phyloP scores from a whole-genome alignment of 2,888 invertebrate genomes.

The Cancer borealis region DNA sequence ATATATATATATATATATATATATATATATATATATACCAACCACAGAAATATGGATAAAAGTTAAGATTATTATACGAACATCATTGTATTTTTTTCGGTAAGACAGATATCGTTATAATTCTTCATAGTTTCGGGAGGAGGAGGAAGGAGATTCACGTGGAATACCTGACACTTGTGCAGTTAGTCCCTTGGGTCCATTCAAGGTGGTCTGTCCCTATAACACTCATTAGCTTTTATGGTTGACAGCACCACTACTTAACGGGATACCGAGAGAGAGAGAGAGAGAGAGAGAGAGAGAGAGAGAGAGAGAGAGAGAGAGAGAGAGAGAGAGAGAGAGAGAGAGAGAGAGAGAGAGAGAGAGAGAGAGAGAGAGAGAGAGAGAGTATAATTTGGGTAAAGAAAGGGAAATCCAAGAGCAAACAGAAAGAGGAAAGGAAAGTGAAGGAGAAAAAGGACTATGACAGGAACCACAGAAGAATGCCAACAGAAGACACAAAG shows the following conservation, averaged over 20 bases:
- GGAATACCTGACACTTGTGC: too few species aligned
- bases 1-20: too few species aligned
- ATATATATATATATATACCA: too few species aligned
- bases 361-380: neutral
- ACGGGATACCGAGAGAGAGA: neutral
- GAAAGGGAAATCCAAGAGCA: slow-evolving; percentile 5
- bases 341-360: neutral
- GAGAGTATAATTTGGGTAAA: neutral
- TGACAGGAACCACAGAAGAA: neutral
- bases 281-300: neutral
- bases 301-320: neutral
- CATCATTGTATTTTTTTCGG: too few species aligned
- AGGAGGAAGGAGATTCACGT: too few species aligned
- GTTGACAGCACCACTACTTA: neutral
- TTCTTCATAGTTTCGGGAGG: too few species aligned
- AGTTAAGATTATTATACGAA: too few species aligned
- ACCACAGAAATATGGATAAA: too few species aligned
- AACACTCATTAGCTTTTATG: slow-evolving; percentile 2
- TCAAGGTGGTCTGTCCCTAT: neutral
- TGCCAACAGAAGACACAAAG: neutral
- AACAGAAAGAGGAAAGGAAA: neutral
- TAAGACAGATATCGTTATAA: too few species aligned
- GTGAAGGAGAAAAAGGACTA: slow-evolving; percentile 12
- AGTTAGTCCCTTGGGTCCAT: too few species aligned
- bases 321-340: neutral